Evolutionary conservation across 2,113 vertebrate genomes (phyloP), one percentile per base, ranked within the genome.

Genomic region (Oryzias javanicus): DNA sequence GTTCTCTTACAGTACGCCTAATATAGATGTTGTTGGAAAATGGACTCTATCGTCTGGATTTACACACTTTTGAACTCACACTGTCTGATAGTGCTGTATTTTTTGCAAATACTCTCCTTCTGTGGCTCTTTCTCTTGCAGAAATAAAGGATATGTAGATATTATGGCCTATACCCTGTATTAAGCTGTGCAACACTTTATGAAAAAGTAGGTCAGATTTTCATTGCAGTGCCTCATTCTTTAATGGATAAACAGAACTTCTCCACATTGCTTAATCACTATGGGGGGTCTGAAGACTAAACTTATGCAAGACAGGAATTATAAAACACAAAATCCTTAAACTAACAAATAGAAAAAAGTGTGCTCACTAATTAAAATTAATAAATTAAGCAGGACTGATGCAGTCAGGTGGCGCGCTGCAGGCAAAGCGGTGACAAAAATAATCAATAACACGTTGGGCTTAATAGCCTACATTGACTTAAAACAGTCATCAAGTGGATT

Each of bases 11-110:
- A 44, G n/a, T 53, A 63, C 57, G 48, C 73, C 59, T 54, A 64
- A 46, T 50, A 69, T 70, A 68, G 72, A 60, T 74, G 71, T 82
- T 77, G 64, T 67, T 55, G 55, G 35, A 78, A 70, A 84, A 84
- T 83, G 73, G 62, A 80, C 51, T n/a, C 6, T 41, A 44, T 51
- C 27, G 73, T 70, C 76, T 71, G 78, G 20, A 68, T 81, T 54
- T 77, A 80, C 80, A 81, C 14, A 78, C 84, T 70, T 15, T 45
- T 25, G 22, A 35, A 35, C 35, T 8, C 27, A 4, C 55, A 55
- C 49, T 76, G 57, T 58, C 49, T 55, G 55, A 71, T 64, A 76
- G 69, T 54, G 66, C 59, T 62, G 6, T 65, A 69, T 51, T 63
- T 20, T 42, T 42, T 27, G 45, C 73, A 65, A 75, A 72, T 16